These are phyloP conservation scores for Agrotis clavis DNA, from an alignment of 2,888 invertebrate genomes.

Conservation along the genomic window DNA sequence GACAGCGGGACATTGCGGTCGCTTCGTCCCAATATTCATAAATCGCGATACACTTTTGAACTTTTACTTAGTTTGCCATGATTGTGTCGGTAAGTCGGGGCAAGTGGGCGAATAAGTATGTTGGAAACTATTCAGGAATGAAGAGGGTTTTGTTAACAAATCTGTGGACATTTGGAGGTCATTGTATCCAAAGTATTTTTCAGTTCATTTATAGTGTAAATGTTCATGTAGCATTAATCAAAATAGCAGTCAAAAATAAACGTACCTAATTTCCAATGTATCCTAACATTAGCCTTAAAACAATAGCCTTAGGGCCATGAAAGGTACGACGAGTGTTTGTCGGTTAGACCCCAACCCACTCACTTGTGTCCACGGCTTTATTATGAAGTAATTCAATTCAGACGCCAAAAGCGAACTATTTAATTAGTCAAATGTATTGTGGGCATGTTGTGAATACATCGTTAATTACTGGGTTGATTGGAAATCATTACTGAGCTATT, in stretches of 20 bases:
- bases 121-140: conserved; percentile 30
- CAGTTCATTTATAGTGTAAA: no score
- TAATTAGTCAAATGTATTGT: conserved; percentile 51
- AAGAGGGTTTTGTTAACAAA: conserved; percentile 7
- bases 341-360: neutral
- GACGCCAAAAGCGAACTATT: conserved; percentile 38
- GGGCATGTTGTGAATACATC: conserved; percentile 52
- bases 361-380: neutral
- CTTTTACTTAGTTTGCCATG: conserved; percentile 59
- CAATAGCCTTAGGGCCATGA: neutral
- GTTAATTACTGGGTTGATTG: conserved; percentile 50
- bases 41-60: conserved; percentile 58
- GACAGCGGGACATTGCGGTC: conserved; percentile 66
- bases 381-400: conserved; percentile 31
- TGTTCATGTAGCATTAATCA: no score
- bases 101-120: conserved; percentile 19
- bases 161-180: neutral
- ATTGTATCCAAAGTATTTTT: neutral
- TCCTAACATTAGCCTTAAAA: neutral
- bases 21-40: conserved; percentile 72
- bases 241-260: no score
- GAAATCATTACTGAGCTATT: conserved; percentile 42
- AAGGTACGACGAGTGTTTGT: neutral
- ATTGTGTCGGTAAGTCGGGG: conserved; percentile 37
- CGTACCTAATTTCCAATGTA: neutral